Conservation (phyloP, 1,140 invertebrate genomes). For the Drosophila virilis region DNA sequence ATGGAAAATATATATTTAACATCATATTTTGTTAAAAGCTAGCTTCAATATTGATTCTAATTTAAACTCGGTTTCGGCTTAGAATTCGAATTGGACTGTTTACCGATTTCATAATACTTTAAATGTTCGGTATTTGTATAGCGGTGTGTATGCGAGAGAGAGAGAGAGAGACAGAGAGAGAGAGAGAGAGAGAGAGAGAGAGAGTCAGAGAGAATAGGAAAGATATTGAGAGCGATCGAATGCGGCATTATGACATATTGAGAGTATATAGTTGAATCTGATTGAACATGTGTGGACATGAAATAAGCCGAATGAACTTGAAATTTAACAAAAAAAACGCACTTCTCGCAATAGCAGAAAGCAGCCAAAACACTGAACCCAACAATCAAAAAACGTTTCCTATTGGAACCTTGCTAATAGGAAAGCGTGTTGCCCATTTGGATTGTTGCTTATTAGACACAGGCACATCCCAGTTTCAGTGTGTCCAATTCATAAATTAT, state of each 20-base stretch:
- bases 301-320: constrained; percentile 35
- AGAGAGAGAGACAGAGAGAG: neutral
- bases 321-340: constrained; percentile 7
- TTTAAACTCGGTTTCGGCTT: neutral
- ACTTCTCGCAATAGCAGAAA: constrained; percentile 17
- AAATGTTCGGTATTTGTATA: neutral
- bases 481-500: no score
- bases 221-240: neutral
- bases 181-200: no score
- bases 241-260: constrained; percentile 18
- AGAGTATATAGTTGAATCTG: constrained; percentile 19
- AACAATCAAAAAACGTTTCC: neutral
- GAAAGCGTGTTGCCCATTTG: no score
- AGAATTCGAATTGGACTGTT: neutral
- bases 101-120: neutral
- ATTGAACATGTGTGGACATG: constrained; percentile 26
- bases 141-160: constrained; percentile 1
- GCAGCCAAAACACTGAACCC: constrained; percentile 25
- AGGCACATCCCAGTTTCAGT: no score
- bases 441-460: no score
- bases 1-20: constrained; percentile 2
- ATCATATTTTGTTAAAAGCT: neutral
- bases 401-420: no score
- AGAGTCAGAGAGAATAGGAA: no score
- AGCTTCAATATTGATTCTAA: neutral